Percentiles rank a stretch among this genome's conserved stretches.
Conservation (phyloP, 2,113 vertebrate species). For the Saccopteryx leptura region DNA sequence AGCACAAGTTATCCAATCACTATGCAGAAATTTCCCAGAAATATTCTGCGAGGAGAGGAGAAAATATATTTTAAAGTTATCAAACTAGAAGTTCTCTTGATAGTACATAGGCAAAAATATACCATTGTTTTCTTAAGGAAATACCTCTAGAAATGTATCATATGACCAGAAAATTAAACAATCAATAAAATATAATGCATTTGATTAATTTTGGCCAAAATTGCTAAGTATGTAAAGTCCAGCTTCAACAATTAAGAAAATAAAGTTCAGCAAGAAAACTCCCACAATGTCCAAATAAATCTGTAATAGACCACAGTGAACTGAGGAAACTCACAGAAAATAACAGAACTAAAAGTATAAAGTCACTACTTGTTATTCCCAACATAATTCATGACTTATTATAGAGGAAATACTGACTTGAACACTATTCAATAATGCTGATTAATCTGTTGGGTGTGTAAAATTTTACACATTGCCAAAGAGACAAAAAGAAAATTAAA, state of each 20-base stretch:
- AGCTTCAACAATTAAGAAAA: background rate
- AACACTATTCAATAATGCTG: background rate
- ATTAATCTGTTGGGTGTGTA: background rate
- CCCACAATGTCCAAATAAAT: constrained; percentile 51
- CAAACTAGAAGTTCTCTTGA: background rate
- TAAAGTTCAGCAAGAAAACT: background rate
- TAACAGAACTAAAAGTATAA: background rate
- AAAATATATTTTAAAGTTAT: background rate
- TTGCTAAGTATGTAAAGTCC: background rate
- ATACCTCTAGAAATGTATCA: background rate
- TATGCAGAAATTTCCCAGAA: background rate
- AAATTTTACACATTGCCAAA: background rate
- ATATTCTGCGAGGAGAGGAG: background rate
- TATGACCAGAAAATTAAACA: background rate
- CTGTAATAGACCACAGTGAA: background rate
- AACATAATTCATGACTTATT: background rate
- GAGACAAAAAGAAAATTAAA: background rate
- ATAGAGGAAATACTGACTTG: background rate
- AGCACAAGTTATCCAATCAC: background rate
- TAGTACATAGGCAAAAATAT: background rate
- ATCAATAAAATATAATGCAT: background rate
- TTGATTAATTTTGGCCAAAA: background rate
- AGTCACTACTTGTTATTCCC: background rate
- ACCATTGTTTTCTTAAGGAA: constrained; percentile 3
- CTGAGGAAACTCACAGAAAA: constrained; percentile 7